Base-by-base conservation (phyloP, 2,888 invertebrate genomes). In the Diarsia brunnea region DNA sequence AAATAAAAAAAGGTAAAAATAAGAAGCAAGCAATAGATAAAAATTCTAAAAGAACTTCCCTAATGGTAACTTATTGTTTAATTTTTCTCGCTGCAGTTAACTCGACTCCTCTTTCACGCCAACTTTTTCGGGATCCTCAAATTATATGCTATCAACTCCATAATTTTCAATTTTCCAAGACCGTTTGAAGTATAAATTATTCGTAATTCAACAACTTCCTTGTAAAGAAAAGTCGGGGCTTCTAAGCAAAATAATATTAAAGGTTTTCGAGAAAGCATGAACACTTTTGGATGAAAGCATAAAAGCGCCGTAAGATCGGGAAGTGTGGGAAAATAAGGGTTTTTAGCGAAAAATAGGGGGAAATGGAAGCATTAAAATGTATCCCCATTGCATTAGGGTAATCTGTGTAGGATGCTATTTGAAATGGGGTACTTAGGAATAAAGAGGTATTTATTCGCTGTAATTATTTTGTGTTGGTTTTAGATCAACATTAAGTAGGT, bases 111-210 rank as follows among this genome's bases (percentile, higher is more conserved):
- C 65, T 69, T 84, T 73, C 64, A 63, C 61, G 45, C 76, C 76
- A 74, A 84, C 63, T 79, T 82, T 64, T 77, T 81, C 49, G 61
- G 69, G 53, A 69, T 78, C 58, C 45, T 75, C 73, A 79, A 84
- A 82, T 85, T 82, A 71, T 85, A 72, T 82, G 82, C 78, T 74
- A 85, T 82, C 78, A 85, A 73, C 75, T 77, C 75, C 78, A 85
- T 85, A 85, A 85, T 80, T 85, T 85, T 85, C 84, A 85, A 85
- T 85, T 82, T 85, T 79, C 69, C 58, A 38, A 74, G 73, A 77
- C 53, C 76, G 84, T 84, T 84, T 84, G 84, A 84, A 77, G 84
- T 84, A 84, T 82, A 84, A 84, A 84, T 84, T 84, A 84, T 84
- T 72, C 76, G 74, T 84, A 75, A 84, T 84, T 84, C 80, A 85